Evolutionary conservation across 2,797 vertebrate species (phyloP).

Genomic region (Micropoecilia bifurca): DNA sequence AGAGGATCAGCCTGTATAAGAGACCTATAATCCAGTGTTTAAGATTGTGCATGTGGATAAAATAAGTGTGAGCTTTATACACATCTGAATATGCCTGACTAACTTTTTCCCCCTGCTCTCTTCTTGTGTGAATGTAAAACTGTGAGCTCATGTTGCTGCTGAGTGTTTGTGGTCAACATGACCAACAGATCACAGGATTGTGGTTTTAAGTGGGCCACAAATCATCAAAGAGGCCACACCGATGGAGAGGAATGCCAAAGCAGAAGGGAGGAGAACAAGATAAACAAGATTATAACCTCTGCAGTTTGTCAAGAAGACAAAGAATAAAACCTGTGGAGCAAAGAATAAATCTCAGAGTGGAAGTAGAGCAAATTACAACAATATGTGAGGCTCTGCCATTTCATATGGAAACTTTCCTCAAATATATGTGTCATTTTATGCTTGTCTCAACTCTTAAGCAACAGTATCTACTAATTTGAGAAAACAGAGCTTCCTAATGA

Average conservation of each 20-base stretch:
- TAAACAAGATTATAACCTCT: constrained; percentile 57
- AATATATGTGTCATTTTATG: not conserved
- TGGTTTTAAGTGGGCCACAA: constrained; percentile 71
- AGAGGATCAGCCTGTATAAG: constrained; percentile 45
- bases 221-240: constrained; percentile 68
- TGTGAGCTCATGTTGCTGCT: constrained; percentile 21
- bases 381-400: not conserved
- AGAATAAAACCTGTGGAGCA: constrained; percentile 14
- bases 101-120: not conserved
- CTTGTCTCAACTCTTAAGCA: not conserved
- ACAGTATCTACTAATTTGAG: not conserved
- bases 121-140: not conserved
- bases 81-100: constrained; percentile 14
- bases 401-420: not conserved
- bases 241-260: constrained; percentile 53
- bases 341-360: constrained; percentile 8
- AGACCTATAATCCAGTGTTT: constrained; percentile 46
- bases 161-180: constrained; percentile 62
- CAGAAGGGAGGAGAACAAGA: constrained; percentile 51
- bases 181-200: constrained; percentile 70
- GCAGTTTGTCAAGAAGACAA: constrained; percentile 50
- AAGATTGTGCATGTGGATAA: constrained; percentile 14
- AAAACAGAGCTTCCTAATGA: not conserved
- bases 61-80: constrained; percentile 37
- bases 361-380: not conserved